Conservation (phyloP, 1,140 invertebrate genomes). For the Conus ventricosus region DNA sequence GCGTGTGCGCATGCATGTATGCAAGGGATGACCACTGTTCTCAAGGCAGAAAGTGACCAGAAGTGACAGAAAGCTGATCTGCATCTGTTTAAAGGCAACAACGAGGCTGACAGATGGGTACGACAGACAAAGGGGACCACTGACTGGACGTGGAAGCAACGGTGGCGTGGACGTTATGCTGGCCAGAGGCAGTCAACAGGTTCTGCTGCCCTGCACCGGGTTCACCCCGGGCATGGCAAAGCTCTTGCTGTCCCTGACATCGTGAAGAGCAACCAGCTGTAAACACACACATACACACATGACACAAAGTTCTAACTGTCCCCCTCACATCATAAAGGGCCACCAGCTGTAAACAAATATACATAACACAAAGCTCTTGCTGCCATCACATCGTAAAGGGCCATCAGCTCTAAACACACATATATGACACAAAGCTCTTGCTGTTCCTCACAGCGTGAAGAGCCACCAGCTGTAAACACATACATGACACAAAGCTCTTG, state of each 20-base stretch:
- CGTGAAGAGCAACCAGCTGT: slow-evolving; percentile 54
- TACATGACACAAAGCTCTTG: slow-evolving; percentile 28
- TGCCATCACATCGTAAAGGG: slow-evolving; percentile 47
- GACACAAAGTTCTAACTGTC: background rate
- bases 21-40: too few relatives aligned
- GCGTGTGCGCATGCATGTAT: too few relatives aligned
- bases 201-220: slow-evolving; percentile 35
- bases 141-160: slow-evolving; percentile 54
- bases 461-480: too few relatives aligned
- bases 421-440: too few relatives aligned
- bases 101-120: too few relatives aligned
- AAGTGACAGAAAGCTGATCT: too few relatives aligned
- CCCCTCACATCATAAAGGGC: too few relatives aligned
- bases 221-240: slow-evolving; percentile 37
- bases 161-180: slow-evolving; percentile 42
- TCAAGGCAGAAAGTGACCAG: too few relatives aligned
- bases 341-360: too few relatives aligned
- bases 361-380: slow-evolving; percentile 26
- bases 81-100: too few relatives aligned
- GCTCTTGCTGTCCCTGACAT: slow-evolving; percentile 37
- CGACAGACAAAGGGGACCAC: slow-evolving; percentile 5
- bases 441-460: too few relatives aligned
- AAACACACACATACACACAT: background rate
- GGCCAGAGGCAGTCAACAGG: slow-evolving; percentile 28
- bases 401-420: slow-evolving; percentile 46